Evolutionary conservation across 2,888 invertebrate species (phyloP).

Genomic region (Entomobrya multifasciata): DNA sequence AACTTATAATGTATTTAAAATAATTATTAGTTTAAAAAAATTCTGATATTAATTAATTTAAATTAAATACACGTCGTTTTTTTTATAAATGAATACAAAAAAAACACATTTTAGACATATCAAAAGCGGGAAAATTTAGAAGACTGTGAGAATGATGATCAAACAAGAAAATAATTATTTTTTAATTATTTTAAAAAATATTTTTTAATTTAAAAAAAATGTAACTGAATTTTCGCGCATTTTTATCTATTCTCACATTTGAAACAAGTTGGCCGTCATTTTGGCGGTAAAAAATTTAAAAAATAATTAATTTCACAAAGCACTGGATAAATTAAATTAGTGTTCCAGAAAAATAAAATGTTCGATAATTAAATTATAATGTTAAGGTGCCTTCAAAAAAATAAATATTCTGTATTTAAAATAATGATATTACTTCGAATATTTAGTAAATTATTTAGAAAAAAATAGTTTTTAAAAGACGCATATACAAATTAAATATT

Average conservation of each 20-base stretch:
- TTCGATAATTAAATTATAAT: slow-evolving; percentile 28
- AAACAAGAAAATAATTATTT: too few species aligned
- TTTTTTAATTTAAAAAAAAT: slow-evolving; percentile 16
- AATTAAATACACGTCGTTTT: too few species aligned
- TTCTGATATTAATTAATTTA: too few species aligned
- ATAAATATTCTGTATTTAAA: too few species aligned
- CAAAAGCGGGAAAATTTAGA: slow-evolving; percentile 61
- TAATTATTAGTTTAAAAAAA: background rate
- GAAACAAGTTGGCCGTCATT: too few species aligned
- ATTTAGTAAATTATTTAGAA: slow-evolving; percentile 17
- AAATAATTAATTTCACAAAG: too few species aligned
- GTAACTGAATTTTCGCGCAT: too few species aligned
- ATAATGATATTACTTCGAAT: background rate
- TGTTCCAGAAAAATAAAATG: slow-evolving; percentile 23
- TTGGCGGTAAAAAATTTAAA: too few species aligned
- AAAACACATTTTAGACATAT: slow-evolving; percentile 55
- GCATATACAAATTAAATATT: slow-evolving; percentile 17
- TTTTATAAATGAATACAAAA: too few species aligned
- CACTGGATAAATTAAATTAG: slow-evolving; percentile 16
- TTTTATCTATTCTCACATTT: slow-evolving; percentile 32
- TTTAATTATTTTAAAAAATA: background rate
- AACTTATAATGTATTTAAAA: background rate
- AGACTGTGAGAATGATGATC: slow-evolving; percentile 65
- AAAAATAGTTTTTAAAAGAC: too few species aligned
- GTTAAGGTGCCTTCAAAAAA: slow-evolving; percentile 59